Base-by-base conservation (phyloP, 2,797 vertebrate genomes). In the Intellagama lesueurii region DNA sequence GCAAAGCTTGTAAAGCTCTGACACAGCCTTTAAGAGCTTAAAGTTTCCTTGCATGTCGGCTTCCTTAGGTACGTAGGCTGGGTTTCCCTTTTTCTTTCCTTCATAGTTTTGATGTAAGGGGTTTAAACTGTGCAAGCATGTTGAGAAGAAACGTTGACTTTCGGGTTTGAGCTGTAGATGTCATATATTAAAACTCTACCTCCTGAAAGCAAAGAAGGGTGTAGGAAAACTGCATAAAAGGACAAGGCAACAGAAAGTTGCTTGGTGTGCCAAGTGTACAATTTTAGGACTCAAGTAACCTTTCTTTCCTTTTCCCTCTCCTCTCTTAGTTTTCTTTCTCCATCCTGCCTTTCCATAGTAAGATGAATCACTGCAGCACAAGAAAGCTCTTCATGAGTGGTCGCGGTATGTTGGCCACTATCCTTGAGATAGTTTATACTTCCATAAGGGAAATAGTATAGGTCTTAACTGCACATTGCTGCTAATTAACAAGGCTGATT, bases 1-100 rank as follows among this genome's bases (percentile, higher is more conserved):
- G n/a, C 22, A 66, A 32, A 81, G 17, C 19, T 81, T 91, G 16
- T 85, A 77, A 87, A 94, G 91, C 5, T 9, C 72, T 87, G 60
- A 14, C 7, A 2, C n/a, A 73, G 12, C 28, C 77, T 80, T 49
- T n/a, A 60, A 88, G 68, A 78, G 4, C 76, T 91, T 3, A 44
- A 66, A 32, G 26, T 64, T 24, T 22, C 79, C 1, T 88, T 28
- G 0, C 7, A 1, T 69, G 16, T 81, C 32, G 78, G 32, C 17
- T 3, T 83, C 0, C 52, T 60, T 82, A 2, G 26, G 22, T 44
- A n/a, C 11, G 2, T 32, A 56, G 30, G 8, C 12, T n/a, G 56
- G 16, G 8, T 91, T 89, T 79, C 83, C 7, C 1, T 26, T 5
- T 0, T 56, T 14, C n/a, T 70, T 11, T 81, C 89, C 85, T 75